Conservation (phyloP, 2,888 invertebrate genomes). For the Oeneis ivallda region DNA sequence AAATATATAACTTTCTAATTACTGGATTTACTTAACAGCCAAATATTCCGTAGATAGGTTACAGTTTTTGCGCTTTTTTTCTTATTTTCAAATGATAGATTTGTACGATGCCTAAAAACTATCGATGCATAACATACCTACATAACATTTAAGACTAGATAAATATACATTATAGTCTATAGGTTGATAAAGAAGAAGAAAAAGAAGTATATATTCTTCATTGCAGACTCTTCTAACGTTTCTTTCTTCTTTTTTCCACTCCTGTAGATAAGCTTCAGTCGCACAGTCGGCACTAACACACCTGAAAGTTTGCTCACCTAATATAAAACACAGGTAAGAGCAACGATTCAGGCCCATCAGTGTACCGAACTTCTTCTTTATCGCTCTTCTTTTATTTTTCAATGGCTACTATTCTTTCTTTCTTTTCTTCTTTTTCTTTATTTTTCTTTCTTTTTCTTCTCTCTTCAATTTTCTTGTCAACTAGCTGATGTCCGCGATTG, state of each 20-base stretch:
- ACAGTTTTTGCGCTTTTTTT: no score
- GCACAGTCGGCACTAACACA: conserved; percentile 85
- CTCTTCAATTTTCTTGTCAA: neutral
- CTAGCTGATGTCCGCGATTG: no score
- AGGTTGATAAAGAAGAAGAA: no score
- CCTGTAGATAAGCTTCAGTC: conserved; percentile 37
- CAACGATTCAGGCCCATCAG: conserved; percentile 91
- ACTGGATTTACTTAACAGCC: no score
- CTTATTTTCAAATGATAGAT: no score
- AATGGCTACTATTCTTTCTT: no score
- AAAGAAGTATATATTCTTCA: neutral
- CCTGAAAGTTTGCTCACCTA: conserved; percentile 95
- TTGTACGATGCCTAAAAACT: no score
- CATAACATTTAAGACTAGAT: neutral
- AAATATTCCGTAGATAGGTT: no score
- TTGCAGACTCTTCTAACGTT: neutral
- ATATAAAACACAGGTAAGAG: conserved; percentile 85
- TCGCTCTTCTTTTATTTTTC: no score
- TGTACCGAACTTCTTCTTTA: conserved; percentile 71
- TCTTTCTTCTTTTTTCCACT: conserved; percentile 15
- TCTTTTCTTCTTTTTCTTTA: conserved; percentile 29
- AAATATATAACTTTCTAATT: no score
- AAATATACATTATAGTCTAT: no score
- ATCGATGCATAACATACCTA: neutral
- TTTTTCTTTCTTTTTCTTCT: conserved; percentile 32